phyloP scores from a whole-genome alignment of 2,797 vertebrate genomes.

The Pipistrellus nathusii region DNA sequence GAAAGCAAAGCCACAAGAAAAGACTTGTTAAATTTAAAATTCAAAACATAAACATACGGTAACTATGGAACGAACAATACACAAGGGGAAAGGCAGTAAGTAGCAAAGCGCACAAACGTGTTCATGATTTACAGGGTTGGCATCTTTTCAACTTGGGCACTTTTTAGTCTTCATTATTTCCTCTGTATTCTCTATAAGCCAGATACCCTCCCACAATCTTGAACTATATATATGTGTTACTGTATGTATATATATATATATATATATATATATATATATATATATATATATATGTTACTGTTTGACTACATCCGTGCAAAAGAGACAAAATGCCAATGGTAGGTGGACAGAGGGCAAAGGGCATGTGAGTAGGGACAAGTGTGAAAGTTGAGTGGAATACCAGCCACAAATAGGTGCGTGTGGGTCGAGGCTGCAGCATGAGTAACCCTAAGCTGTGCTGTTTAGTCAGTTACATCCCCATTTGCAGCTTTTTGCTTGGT shows the following conservation, averaged over 20 bases:
- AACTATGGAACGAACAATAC: background rate
- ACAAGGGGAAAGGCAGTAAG: background rate
- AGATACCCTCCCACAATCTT: background rate
- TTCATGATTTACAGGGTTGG: background rate
- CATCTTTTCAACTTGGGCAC: background rate
- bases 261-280: background rate
- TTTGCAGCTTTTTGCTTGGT: background rate
- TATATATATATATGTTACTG: background rate
- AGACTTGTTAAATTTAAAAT: background rate
- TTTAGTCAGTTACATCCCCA: no score
- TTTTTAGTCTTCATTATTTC: constrained; percentile 22
- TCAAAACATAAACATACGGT: background rate
- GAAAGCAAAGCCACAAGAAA: constrained; percentile 31
- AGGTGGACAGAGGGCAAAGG: background rate
- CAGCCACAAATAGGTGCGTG: accelerated
- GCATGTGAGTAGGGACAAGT: background rate
- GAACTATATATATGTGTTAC: background rate
- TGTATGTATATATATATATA: background rate
- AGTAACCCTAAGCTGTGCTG: background rate
- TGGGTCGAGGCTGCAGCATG: accelerated
- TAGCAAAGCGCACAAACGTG: background rate
- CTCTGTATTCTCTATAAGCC: background rate
- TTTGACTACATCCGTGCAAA: background rate
- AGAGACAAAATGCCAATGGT: background rate
- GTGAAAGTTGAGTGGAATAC: background rate